A percentile compares a stretch with the other conserved stretches of the same genome.
These are phyloP conservation scores for Epinotia brunnichana DNA, from an alignment of 2,888 invertebrate genomes.

Conservation along the genomic window DNA sequence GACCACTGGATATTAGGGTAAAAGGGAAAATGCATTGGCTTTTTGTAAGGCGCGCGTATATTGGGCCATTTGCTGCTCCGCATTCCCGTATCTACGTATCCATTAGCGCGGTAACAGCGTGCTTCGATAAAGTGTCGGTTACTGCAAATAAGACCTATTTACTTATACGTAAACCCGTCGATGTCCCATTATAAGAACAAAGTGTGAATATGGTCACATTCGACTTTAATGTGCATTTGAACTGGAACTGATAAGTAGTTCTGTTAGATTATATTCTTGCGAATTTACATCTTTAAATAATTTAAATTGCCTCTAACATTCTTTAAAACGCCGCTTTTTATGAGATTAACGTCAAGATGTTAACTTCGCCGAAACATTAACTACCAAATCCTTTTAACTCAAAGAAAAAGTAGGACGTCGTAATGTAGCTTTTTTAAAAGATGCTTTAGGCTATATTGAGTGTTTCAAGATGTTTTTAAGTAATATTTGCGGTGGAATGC, in stretches of 20 bases:
- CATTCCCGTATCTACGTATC: conserved; percentile 30
- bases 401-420: conserved; percentile 9
- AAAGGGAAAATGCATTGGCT: conserved; percentile 77
- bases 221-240: neutral
- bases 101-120: conserved; percentile 33
- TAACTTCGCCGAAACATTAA: neutral
- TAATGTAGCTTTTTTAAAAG: neutral
- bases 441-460: conserved; percentile 22
- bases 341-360: conserved; percentile 7
- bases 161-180: conserved; percentile 1
- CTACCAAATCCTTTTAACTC: conserved; percentile 18
- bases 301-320: neutral
- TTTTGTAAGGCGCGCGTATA: conserved; percentile 80
- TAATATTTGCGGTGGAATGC: conserved; percentile 67
- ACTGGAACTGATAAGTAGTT: neutral
- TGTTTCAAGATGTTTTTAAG: conserved; percentile 36
- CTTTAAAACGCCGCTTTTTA: neutral
- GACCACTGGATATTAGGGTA: conserved; percentile 65
- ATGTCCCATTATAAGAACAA: neutral
- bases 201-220: neutral
- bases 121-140: conserved; percentile 32
- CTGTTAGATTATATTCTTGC: neutral
- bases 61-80: conserved; percentile 53
- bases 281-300: neutral
- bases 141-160: conserved; percentile 29